Percentiles rank a stretch among this genome's conserved stretches.
Conservation (phyloP, 2,888 invertebrate genomes). For the Sphinx pinastri region DNA sequence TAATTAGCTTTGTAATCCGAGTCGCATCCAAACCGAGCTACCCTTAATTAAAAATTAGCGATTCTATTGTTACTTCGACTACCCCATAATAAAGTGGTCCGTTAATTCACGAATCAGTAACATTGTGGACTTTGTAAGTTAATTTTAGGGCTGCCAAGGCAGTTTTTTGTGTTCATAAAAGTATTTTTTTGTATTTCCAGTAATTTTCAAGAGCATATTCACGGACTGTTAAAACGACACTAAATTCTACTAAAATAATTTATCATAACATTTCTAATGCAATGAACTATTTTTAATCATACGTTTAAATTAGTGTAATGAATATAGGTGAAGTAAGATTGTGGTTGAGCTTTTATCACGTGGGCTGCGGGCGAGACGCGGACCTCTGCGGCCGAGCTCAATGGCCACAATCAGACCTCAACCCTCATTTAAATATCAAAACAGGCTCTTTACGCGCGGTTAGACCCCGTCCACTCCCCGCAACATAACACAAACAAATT, state of each 20-base stretch:
- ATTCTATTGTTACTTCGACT: conserved; percentile 39
- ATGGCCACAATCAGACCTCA: conserved; percentile 71
- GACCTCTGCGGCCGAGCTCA: conserved; percentile 55
- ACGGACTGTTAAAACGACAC: too few relatives aligned
- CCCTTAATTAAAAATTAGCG: conserved; percentile 44
- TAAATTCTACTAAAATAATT: too few relatives aligned
- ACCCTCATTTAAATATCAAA: conserved; percentile 83
- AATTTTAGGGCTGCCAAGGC: conserved; percentile 5
- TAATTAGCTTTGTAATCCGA: conserved; percentile 78
- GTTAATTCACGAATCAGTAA: conserved; percentile 47
- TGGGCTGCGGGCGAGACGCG: conserved; percentile 25
- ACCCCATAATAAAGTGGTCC: conserved; percentile 53
- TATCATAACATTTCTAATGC: too few relatives aligned
- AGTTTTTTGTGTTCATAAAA: background rate
- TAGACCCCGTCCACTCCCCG: conserved; percentile 59
- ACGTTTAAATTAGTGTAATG: too few relatives aligned
- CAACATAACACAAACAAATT: conserved; percentile 83
- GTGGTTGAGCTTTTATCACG: conserved; percentile 6
- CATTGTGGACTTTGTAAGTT: conserved; percentile 11
- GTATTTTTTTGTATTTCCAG: background rate
- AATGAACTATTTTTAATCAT: too few relatives aligned
- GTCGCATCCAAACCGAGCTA: conserved; percentile 46
- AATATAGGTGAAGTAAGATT: conserved; percentile 1
- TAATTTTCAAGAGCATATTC: too few relatives aligned
- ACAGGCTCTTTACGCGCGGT: conserved; percentile 72